phyloP scores from a whole-genome alignment of 2,113 vertebrate species.

The Onychorhynchus coronatus region DNA sequence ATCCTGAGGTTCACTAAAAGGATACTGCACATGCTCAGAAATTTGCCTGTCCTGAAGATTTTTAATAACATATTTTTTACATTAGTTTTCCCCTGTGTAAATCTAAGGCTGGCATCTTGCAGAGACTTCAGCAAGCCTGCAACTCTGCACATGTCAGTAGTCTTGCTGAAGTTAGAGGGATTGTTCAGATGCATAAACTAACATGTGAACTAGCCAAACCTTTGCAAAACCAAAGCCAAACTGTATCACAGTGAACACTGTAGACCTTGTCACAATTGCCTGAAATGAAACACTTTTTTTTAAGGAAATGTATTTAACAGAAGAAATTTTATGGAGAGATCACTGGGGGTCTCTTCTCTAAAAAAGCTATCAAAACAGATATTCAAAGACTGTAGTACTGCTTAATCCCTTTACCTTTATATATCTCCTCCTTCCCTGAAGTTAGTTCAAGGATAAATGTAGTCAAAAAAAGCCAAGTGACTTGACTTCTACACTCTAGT shows the following conservation, averaged over 20 bases:
- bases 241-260: neutral
- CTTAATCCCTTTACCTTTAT: neutral
- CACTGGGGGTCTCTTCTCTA: neutral
- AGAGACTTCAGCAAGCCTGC: neutral
- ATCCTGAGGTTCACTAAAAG: conserved; percentile 34
- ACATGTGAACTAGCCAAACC: neutral
- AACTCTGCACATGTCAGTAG: neutral
- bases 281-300: neutral
- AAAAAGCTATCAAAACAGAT: neutral
- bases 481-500: neutral
- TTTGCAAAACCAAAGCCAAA: neutral
- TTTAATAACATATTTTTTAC: conserved; percentile 19
- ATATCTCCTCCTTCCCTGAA: neutral
- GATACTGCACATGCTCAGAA: conserved; percentile 38
- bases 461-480: neutral
- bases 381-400: neutral
- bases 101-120: neutral
- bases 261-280: neutral
- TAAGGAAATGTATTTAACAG: neutral
- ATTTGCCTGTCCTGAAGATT: neutral
- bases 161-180: neutral
- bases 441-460: neutral
- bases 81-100: neutral
- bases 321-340: neutral
- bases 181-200: neutral